Conservation (phyloP, 2,797 vertebrate genomes). For the Acipenser oxyrinchus region DNA sequence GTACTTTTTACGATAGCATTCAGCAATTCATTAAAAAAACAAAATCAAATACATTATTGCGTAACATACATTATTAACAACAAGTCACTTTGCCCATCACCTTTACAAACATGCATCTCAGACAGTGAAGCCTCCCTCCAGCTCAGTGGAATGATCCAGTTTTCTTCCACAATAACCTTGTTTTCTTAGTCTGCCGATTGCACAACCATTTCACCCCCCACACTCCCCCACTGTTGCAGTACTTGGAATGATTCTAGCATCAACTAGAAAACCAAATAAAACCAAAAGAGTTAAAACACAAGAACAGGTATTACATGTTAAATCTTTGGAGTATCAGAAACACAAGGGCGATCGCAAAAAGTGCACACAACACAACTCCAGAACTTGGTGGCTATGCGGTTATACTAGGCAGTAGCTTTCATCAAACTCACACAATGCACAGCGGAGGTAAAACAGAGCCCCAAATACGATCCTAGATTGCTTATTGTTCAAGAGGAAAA, state of each 20-base stretch:
- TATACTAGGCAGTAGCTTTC: constrained; percentile 68
- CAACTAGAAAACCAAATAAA: constrained; percentile 41
- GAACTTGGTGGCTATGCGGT: constrained; percentile 49
- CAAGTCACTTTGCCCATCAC: constrained; percentile 66
- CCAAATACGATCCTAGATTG: constrained; percentile 65
- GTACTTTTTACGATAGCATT: constrained; percentile 64
- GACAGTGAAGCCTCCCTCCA: constrained; percentile 52
- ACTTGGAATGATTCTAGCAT: constrained; percentile 49
- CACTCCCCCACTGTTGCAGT: constrained; percentile 36
- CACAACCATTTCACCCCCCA: constrained; percentile 48
- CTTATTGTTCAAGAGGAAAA: constrained; percentile 50
- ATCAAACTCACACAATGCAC: constrained; percentile 63
- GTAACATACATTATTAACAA: constrained; percentile 69
- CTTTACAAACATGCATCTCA: constrained; percentile 70
- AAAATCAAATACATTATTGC: constrained; percentile 65
- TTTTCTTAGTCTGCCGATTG: constrained; percentile 55
- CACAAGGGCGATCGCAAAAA: constrained; percentile 49
- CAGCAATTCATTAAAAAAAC: constrained; percentile 44
- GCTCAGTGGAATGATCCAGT: constrained; percentile 41
- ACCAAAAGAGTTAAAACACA: constrained; percentile 43
- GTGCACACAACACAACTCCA: constrained; percentile 21
- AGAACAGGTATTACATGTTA: constrained; percentile 52
- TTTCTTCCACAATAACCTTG: constrained; percentile 33
- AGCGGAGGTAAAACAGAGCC: constrained; percentile 65
- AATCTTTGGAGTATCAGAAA: constrained; percentile 72